These are phyloP conservation scores for Benthosema pterotum DNA, from an alignment of 2,797 vertebrate species.

Conservation along the genomic window DNA sequence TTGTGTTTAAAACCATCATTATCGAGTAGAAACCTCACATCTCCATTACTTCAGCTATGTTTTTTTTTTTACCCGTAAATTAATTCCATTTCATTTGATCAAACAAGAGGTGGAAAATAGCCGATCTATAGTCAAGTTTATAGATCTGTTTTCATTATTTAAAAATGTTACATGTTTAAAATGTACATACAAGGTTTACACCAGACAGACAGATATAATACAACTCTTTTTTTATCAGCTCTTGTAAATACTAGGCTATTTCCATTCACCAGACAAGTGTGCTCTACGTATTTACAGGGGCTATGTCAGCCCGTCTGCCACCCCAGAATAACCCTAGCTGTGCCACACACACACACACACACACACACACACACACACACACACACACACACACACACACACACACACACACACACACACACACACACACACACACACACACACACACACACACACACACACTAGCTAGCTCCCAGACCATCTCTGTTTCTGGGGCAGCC, in stretches of 20 bases:
- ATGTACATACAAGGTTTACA: not conserved
- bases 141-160: too few species aligned
- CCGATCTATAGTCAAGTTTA: not conserved
- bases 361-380: too few species aligned
- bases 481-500: constrained; percentile 73
- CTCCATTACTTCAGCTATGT: too few species aligned
- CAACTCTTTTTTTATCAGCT: constrained; percentile 39
- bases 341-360: constrained; percentile 40
- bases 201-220: too few species aligned
- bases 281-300: constrained; percentile 61
- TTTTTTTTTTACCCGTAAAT: too few species aligned
- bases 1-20: too few species aligned
- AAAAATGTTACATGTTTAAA: constrained; percentile 11
- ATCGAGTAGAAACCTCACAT: too few species aligned
- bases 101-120: too few species aligned
- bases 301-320: constrained; percentile 61
- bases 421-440: too few species aligned
- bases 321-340: constrained; percentile 67
- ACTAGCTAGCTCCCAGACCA: constrained; percentile 47
- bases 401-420: too few species aligned
- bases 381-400: too few species aligned
- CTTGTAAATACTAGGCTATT: constrained; percentile 64
- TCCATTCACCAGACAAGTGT: constrained; percentile 52
- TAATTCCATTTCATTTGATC: too few species aligned
- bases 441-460: constrained; percentile 15